Base-by-base conservation (phyloP, 2,888 invertebrate species). In the Mythimna impura region DNA sequence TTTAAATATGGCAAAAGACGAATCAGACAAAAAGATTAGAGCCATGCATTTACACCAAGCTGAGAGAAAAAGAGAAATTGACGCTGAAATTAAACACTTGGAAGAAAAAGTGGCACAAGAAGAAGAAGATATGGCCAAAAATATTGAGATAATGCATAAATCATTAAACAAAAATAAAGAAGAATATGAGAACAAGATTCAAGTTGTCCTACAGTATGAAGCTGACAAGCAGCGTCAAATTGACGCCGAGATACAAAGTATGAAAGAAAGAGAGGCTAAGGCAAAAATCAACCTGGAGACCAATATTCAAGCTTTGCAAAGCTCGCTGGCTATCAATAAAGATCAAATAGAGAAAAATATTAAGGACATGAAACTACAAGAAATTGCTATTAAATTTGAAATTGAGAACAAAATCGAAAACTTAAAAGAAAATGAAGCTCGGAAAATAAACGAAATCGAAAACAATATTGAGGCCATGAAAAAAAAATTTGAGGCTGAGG, bases 61-160 rank as follows among this genome's bases (percentile, higher is more conserved):
- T 47, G 74, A 76, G 12, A 76, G 14, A 36, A 30, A 36, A 22
- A 62, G n/a, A 57, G 62, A 57, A 62, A 52, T 66, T 20, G 55
- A 76, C 10, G 34, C n/a, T 22, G 50, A 74, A 61, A 80, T 66
- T 0, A 62, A 74, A 73, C 20, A 6, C 1, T 17, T 77, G 1
- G 10, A 30, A 57, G 62, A 58, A 47, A 22, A 52, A 30, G 36
- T 64, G 22, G 47, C 36, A 2, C 36, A 54, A 8, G 47, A 40
- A 22, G 17, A 72, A 55, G 40, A 17, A 7, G 25, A 73, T n/a
- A 17, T 61, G 54, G 34, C 7, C 7, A 34, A 10, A 40, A 3
- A 40, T 12, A 40, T 40, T 40, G 0, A 40, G 10, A 2, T 3
- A 40, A 40, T 40, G 40, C 40, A 54, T 1, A 54, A 12, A 12